Base-by-base conservation (phyloP, 2,113 vertebrate genomes). In the Eclectus roratus region DNA sequence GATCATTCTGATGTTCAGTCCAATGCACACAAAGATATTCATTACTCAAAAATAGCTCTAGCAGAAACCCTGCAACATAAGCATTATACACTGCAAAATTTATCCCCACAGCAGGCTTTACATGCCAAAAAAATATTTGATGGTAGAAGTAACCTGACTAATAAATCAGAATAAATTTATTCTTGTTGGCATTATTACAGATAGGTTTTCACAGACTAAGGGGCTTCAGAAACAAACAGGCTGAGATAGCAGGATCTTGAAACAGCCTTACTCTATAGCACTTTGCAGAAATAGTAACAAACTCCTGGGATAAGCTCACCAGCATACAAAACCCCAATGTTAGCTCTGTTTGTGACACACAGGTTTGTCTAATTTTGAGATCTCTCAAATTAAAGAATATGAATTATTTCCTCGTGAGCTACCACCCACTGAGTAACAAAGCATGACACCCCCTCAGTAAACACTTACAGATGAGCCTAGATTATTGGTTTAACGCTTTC, bases 291-390 rank as follows among this genome's bases (percentile, higher is more conserved):
- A 49, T 5, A 64, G 35, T 13, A 73, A 35, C 43, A 73, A 49
- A 74, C 46, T 73, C 24, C 43, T 66, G 50, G 29, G n/a, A 61
- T 20, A 41, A 50, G 43, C 18, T 16, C 17, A 17, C 55, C 33
- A 43, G 60, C 2, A 0, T 18, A 39, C 1, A 0, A 78, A 92
- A 71, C 16, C 33, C 29, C 21, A 47, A 7, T 2, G 3, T 17
- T 29, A 69, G 46, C 10, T 72, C 50, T 39, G 47, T 61, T 31
- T 85, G 35, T 31, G n/a, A 77, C 23, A 61, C 1, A 2, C 3
- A 52, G 39, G 15, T 70, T 70, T 17, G 11, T 28, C 53, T 53
- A 15, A 17, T 53, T 88, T 35, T 73, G 44, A 63, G 29, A 58
- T 63, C 43, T 43, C 72, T 61, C 63, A 35, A 53, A 70, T 46